Evolutionary conservation across 2,888 invertebrate genomes (phyloP).

Genomic region (Subacronicta megacephala): DNA sequence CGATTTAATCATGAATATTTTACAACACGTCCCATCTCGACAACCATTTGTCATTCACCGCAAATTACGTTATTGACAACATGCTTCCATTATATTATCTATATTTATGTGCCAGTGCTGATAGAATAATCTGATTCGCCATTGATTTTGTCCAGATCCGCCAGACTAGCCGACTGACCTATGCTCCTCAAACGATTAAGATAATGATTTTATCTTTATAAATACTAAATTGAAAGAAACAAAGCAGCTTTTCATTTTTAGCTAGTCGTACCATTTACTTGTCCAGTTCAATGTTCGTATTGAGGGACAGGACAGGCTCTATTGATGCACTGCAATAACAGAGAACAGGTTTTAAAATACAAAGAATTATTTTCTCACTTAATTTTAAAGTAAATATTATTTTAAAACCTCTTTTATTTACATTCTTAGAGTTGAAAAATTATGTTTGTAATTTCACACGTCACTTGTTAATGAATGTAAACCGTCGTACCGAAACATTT

Average conservation of each 20-base stretch:
- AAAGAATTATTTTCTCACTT: background rate
- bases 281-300: conserved; percentile 17
- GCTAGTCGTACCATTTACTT: background rate
- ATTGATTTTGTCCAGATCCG: conserved; percentile 5
- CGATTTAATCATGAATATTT: conserved; percentile 8
- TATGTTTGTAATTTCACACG: background rate
- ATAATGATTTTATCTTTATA: conserved; percentile 10
- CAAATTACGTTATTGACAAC: conserved; percentile 43
- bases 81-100: conserved; percentile 13
- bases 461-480: background rate
- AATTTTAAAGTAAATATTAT: conserved; percentile 7
- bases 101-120: conserved; percentile 13
- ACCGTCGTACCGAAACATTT: too few species aligned
- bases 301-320: conserved; percentile 2
- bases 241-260: conserved; percentile 10
- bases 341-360: conserved; percentile 16
- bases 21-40: conserved; percentile 26
- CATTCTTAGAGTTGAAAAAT: background rate
- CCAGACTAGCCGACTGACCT: conserved; percentile 1
- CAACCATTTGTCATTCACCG: conserved; percentile 40
- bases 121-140: conserved; percentile 3
- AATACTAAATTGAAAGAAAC: conserved; percentile 10
- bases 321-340: conserved; percentile 15
- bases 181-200: conserved; percentile 12
- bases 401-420: background rate